phyloP scores from a whole-genome alignment of 2,797 vertebrate species.

The Myripristis jacobus region DNA sequence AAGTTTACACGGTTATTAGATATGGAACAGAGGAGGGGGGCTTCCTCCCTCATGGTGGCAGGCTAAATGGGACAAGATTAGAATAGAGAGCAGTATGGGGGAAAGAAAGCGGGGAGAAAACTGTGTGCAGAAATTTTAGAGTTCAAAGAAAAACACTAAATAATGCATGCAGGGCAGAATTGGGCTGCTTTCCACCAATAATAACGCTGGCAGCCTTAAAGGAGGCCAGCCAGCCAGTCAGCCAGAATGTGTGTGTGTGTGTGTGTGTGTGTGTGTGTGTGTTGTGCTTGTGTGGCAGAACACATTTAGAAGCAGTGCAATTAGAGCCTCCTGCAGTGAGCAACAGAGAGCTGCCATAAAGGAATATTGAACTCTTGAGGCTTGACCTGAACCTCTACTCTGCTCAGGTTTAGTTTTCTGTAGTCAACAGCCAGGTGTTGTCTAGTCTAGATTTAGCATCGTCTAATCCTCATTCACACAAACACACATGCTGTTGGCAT shows the following conservation, averaged over 20 bases:
- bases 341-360: constrained; percentile 74
- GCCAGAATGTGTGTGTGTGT: constrained; percentile 29
- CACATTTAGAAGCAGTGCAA: constrained; percentile 80
- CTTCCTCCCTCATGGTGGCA: constrained; percentile 68
- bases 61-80: constrained; percentile 82
- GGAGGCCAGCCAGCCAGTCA: constrained; percentile 72
- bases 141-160: constrained; percentile 87
- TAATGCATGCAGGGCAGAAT: constrained; percentile 85
- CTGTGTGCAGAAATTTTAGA: constrained; percentile 78
- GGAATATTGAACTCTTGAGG: constrained; percentile 74
- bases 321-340: constrained; percentile 76
- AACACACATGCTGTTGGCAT: not conserved
- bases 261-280: constrained; percentile 20
- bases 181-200: constrained; percentile 83
- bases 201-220: constrained; percentile 82
- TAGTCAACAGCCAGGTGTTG: constrained; percentile 31
- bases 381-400: constrained; percentile 60
- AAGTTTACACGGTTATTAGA: constrained; percentile 64
- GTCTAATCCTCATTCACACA: constrained; percentile 28
- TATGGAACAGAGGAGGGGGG: constrained; percentile 46
- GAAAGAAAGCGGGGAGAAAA: constrained; percentile 65
- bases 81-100: constrained; percentile 76
- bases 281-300: constrained; percentile 70
- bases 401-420: constrained; percentile 58
- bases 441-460: constrained; percentile 31